Conservation (phyloP, 2,113 vertebrate species). For the Raja brachyura region DNA sequence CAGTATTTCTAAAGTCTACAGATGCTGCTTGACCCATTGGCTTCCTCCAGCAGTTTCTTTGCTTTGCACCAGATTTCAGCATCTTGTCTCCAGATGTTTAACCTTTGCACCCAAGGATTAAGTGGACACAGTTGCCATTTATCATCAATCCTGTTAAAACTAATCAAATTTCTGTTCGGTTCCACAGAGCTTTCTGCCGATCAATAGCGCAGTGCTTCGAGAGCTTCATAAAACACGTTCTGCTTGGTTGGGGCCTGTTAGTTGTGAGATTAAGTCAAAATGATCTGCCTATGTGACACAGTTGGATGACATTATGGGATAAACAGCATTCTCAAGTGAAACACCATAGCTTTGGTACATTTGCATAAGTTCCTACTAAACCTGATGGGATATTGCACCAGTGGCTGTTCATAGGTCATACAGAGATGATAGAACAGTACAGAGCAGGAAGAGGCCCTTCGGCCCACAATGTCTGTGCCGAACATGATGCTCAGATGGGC, state of each 20-base stretch:
- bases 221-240: background rate
- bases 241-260: background rate
- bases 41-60: no score
- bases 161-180: background rate
- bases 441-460: no score
- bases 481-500: no score
- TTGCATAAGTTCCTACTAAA: background rate
- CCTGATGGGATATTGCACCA: background rate
- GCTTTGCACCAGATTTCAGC: no score
- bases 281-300: no score
- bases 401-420: no score
- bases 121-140: background rate
- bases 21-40: no score
- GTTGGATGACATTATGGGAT: background rate
- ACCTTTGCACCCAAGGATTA: background rate
- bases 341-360: background rate
- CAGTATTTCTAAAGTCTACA: no score
- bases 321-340: background rate
- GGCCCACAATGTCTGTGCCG: no score
- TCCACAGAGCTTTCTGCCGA: background rate
- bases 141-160: no score
- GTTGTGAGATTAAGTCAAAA: background rate
- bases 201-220: no score
- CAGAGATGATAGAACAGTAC: no score
- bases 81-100: background rate